Evolutionary conservation across 2,888 invertebrate species (phyloP).

Genomic region (Germaria angustata): DNA sequence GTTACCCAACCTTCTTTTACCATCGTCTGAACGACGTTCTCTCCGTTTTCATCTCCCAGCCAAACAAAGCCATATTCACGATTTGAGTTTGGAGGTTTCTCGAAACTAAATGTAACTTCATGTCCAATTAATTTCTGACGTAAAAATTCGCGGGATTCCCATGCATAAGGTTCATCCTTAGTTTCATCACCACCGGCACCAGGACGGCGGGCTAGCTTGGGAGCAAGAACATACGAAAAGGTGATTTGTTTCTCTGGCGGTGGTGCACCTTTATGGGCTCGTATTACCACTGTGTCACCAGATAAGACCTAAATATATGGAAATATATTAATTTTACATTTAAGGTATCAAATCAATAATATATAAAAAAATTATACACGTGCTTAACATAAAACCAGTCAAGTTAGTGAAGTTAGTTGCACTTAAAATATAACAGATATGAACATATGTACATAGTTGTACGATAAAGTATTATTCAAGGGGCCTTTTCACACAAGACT

Average conservation of each 20-base stretch:
- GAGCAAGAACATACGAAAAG: constrained; percentile 94
- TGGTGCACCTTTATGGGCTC: constrained; percentile 91
- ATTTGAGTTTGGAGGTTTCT: constrained; percentile 90
- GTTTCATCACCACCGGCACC: constrained; percentile 83
- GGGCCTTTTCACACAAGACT: too few species aligned
- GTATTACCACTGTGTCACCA: constrained; percentile 96
- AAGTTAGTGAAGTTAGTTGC: too few species aligned
- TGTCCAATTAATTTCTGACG: constrained; percentile 95
- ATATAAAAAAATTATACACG: too few species aligned
- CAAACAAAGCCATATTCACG: constrained; percentile 94
- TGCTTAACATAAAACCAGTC: too few species aligned
- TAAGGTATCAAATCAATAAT: too few species aligned
- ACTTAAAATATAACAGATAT: too few species aligned
- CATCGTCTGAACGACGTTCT: constrained; percentile 93
- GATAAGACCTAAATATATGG: constrained; percentile 89
- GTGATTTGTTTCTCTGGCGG: constrained; percentile 96
- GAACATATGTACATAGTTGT: too few species aligned
- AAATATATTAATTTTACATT: too few species aligned
- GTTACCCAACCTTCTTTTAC: constrained; percentile 94
- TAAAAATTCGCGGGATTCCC: constrained; percentile 98
- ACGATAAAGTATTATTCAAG: too few species aligned
- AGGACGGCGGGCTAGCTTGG: constrained; percentile 91
- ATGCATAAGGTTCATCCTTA: constrained; percentile 96
- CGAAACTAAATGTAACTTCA: constrained; percentile 91
- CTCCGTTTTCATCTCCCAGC: constrained; percentile 89